Evolutionary conservation across 2,113 vertebrate genomes (phyloP), one percentile per base, ranked within the genome.

Genomic region (Dascyllus trimaculatus): DNA sequence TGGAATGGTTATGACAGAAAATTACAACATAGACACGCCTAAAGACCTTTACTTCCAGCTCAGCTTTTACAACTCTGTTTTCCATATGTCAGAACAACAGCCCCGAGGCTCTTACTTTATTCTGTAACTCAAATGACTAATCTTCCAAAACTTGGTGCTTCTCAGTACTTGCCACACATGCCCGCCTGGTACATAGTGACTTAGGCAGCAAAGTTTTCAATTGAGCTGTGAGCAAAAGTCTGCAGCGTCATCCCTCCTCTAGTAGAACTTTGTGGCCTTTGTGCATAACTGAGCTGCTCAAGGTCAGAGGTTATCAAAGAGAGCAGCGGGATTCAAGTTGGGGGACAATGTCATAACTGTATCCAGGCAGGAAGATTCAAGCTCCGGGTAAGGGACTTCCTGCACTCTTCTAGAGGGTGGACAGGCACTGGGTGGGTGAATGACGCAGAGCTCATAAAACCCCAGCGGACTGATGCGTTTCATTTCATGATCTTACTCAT

Each of bases 401-500:
- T 82, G 70, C 9, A 29, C 40, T 71, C 25, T 61, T 78, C 53
- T 56, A 10, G 14, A 58, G 21, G 51, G n/a, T 4, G 58, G 66
- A 71, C 24, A 58, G 60, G 45, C 74, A 68, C 67, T 82, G 74
- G 64, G 67, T 70, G 78, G 70, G 46, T 65, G 86, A 75, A 70
- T 92, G 92, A 92, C 49, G 67, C 85, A 87, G 78, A 84, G 79
- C 80, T 83, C 57, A 74, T 51, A 53, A 77, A 74, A 9, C 51
- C 81, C 80, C n/a, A 5, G 53, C 21, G 24, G 81, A 81, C 26
- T 2, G 13, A 72, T 71, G 75, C 59, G 22, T 68, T 82, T 85
- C 80, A 80, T 76, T 72, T 86, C 80, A 82, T 26, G 9, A 26
- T 79, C 74, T 93, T 89, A 91, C 84, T 93, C 91, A 93, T 64